phyloP scores from a whole-genome alignment of 2,113 vertebrate species.

The Mellivora capensis region DNA sequence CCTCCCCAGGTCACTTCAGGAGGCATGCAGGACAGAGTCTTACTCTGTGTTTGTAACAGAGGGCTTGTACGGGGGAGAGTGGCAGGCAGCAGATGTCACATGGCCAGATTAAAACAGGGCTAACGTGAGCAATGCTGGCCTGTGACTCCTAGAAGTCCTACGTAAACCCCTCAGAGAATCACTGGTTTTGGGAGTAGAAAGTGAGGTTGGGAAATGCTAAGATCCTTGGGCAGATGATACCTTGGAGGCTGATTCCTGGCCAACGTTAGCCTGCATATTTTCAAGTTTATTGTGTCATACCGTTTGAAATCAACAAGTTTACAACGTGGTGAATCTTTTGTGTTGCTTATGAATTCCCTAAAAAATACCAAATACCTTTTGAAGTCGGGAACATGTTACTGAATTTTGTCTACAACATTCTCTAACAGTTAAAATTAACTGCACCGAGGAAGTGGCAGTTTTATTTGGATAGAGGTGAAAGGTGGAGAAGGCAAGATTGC shows the following conservation, averaged over 20 bases:
- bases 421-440: not conserved
- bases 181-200: not conserved
- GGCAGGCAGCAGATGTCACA: too few species aligned
- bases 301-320: not conserved
- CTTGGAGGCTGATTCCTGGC: not conserved
- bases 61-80: not conserved
- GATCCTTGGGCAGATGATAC: not conserved
- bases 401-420: not conserved
- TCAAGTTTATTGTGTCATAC: not conserved
- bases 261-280: not conserved
- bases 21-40: not conserved
- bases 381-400: not conserved
- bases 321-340: not conserved
- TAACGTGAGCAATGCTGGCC: rapidly evolving
- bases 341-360: not conserved
- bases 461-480: not conserved
- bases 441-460: not conserved
- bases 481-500: not conserved
- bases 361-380: not conserved
- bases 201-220: not conserved
- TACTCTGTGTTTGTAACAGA: rapidly evolving
- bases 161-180: not conserved
- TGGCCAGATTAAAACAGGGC: not conserved
- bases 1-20: rapidly evolving
- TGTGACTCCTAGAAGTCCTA: not conserved